Evolutionary conservation across 2,113 vertebrate species (phyloP).

Genomic region (Pterocles orientalis): DNA sequence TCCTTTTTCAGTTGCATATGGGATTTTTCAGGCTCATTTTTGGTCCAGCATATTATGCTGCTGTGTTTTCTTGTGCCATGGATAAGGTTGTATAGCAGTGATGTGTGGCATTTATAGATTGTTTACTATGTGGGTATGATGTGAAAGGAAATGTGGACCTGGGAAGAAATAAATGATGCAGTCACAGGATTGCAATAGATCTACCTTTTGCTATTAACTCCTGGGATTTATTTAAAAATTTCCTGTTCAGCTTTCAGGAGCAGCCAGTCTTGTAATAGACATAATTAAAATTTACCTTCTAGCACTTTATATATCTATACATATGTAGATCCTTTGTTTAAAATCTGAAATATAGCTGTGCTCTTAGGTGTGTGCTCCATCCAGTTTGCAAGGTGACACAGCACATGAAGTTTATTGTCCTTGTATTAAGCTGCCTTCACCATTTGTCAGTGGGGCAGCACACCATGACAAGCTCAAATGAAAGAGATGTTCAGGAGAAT

Average conservation of each 20-base stretch:
- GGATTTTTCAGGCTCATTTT: not conserved
- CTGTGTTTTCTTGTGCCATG: not conserved
- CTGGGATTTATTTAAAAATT: not conserved
- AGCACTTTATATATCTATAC: not conserved
- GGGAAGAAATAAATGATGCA: not conserved
- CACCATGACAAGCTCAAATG: not conserved
- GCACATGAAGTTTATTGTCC: not conserved
- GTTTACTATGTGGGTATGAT: not conserved
- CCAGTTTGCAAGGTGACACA: not conserved
- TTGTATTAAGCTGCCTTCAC: not conserved
- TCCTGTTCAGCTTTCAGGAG: not conserved
- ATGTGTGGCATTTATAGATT: not conserved
- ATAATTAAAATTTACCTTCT: not conserved
- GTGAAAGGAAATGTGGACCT: not conserved
- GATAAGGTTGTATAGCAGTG: not conserved
- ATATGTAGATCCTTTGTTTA: not conserved
- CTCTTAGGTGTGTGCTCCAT: not conserved
- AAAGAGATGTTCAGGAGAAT: too few relatives aligned
- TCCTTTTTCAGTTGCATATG: not conserved
- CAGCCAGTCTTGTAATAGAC: not conserved
- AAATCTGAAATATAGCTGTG: not conserved
- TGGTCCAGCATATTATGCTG: not conserved
- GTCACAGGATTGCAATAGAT: not conserved
- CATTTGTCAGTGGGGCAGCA: not conserved
- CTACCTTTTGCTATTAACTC: not conserved